Evolutionary conservation across 2,113 vertebrate genomes (phyloP), one percentile per base, ranked within the genome.

Genomic region (Xenotilapia caudafasciata): DNA sequence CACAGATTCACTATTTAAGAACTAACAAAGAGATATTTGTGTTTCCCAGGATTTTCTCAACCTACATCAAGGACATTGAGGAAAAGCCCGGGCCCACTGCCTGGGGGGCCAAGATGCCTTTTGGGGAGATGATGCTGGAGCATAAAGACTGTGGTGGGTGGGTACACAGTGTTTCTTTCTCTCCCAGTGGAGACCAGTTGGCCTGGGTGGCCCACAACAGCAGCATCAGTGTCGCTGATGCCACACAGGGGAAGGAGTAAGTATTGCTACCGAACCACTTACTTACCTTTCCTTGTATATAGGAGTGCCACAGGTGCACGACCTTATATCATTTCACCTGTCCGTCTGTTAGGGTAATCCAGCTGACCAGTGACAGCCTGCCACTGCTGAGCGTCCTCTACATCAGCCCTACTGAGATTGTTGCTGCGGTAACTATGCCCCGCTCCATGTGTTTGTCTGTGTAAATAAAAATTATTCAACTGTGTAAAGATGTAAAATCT

Each of bases 21-120:
- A 40, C 62, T 14, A 68, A 7, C 14, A 28, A 26, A 73, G 4
- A 26, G 3, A 23, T 70, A 9, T 42, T 28, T 47, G 2, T 56
- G 9, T 33, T 40, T 89, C 62, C 5, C 68, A 97, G 97, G 87
- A 58, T 97, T 23, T 97, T 97, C 82, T 97, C 97, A 7, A 89
- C 96, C 42, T 97, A 97, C 86, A 96, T 97, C 58, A 97, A 97
- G 92, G 97, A 97, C 68, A 97, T 97, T 1, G 97, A 97, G 93
- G 97, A 97, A 8, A 97, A 95, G 82, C 97, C 97, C 3, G 96
- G 97, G 33, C 95, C 97, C 3, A 97, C 97, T 3, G 85, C 95
- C 17, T 97, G 97, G 97, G 97, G 97, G 7, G 83, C 95, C 55
- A 97, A 97, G 91, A 97, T 97, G 96, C 97, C 96, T 2, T 97